phyloP scores from a whole-genome alignment of 2,888 invertebrate species.

The Lapara coniferarum region DNA sequence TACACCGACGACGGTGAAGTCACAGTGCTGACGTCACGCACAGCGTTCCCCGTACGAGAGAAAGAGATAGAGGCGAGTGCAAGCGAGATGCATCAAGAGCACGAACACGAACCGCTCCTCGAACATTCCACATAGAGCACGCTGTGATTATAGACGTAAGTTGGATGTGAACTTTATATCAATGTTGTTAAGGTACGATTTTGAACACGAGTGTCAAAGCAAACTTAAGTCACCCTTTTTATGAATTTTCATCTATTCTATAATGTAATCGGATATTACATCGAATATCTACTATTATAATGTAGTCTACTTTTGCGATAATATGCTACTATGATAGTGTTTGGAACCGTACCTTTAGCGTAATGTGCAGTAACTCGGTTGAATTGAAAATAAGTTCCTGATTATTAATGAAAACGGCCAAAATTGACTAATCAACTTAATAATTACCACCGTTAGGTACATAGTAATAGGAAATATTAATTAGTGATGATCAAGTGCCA shows the following conservation, averaged over 20 bases:
- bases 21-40: slow-evolving; percentile 54
- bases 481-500: background rate
- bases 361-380: slow-evolving; percentile 22
- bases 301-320: too few species aligned
- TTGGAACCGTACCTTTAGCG: background rate
- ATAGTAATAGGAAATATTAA: slow-evolving; percentile 11
- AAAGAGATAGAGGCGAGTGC: slow-evolving; percentile 36
- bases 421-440: background rate
- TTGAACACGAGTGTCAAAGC: background rate
- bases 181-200: slow-evolving; percentile 8
- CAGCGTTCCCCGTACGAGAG: slow-evolving; percentile 47
- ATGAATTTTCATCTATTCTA: background rate
- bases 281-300: too few species aligned
- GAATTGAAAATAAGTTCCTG: background rate
- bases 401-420: background rate
- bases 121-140: slow-evolving; percentile 73
- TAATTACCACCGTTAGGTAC: background rate
- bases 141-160: slow-evolving; percentile 68
- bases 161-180: slow-evolving; percentile 27
- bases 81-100: slow-evolving; percentile 38
- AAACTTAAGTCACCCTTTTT: background rate
- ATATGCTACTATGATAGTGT: background rate
- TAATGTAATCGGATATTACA: too few species aligned
- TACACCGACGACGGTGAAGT: slow-evolving; percentile 70
- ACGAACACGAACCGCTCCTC: slow-evolving; percentile 64